Percentiles rank a stretch among this genome's conserved stretches.
These are phyloP conservation scores for Podotricha telesiphe DNA, from an alignment of 2,888 invertebrate genomes.

Conservation along the genomic window DNA sequence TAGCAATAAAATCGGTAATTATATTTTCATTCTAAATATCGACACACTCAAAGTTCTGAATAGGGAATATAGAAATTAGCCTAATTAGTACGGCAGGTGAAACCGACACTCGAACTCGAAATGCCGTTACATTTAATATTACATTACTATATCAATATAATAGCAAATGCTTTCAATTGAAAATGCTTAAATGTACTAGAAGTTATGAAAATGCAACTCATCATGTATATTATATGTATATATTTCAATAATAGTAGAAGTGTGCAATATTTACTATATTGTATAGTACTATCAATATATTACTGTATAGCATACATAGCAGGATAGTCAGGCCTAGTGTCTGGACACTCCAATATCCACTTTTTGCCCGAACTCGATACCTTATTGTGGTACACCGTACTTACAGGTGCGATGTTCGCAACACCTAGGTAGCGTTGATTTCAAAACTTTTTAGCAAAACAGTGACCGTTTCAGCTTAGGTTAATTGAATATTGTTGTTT, in stretches of 20 bases:
- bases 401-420: too few species aligned
- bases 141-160: slow-evolving; percentile 14
- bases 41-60: slow-evolving; percentile 6
- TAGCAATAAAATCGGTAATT: neutral
- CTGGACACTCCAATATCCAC: too few species aligned
- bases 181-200: slow-evolving; percentile 21
- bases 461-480: slow-evolving; percentile 42
- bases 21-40: neutral
- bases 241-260: too few species aligned
- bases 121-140: slow-evolving; percentile 8
- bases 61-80: slow-evolving; percentile 20
- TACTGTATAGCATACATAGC: too few species aligned
- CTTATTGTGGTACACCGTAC: too few species aligned
- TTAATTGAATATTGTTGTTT: slow-evolving; percentile 48
- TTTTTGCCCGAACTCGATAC: slow-evolving; percentile 5
- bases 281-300: too few species aligned
- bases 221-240: neutral
- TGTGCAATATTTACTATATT: too few species aligned
- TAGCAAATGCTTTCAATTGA: slow-evolving; percentile 19
- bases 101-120: neutral
- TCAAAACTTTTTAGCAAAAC: slow-evolving; percentile 40
- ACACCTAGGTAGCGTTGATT: slow-evolving; percentile 29
- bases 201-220: neutral
- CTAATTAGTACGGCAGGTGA: slow-evolving; percentile 26
- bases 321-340: too few species aligned